Evolutionary conservation across 1,140 invertebrate species (phyloP), one percentile per base, ranked within the genome.

Genomic region (Trichomalopsis sarcophagae): DNA sequence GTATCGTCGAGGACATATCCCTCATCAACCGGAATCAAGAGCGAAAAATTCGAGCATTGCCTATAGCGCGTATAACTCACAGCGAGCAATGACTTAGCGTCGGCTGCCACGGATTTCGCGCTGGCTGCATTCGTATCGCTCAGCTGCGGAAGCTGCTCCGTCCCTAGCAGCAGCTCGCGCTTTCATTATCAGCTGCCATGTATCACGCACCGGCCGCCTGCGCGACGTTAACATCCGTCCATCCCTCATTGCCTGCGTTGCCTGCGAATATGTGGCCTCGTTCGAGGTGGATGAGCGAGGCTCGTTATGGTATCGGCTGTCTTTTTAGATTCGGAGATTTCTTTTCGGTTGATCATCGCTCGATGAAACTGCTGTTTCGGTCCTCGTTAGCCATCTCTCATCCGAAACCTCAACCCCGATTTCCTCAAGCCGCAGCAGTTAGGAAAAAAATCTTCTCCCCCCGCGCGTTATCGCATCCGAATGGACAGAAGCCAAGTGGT

Each of bases 101-200:
- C 55, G 5, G 55, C 55, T 40, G 74, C 10, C 44, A 55, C 2
- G 30, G 10, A 82, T 82, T 82, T 82, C 73, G 14, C 33, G n/a
- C 50, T 7, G 44, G 13, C 44, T 30, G 30, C 68, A 33, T n/a
- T 62, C 68, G 68, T 71, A 71, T 33, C 23, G 68, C 68, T 30
- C 68, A 71, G 23, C 21, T 50, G 50, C 36, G 75, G 23, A 68
- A 84, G 21, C 74, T 30, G 62, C 50, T 47, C 62, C 82, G 2
- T 62, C 0, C 82, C 66, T n/a, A 30, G 36, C 36, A 84, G n/a
- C 74, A 40, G 33, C 36, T 75, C 88, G 87, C 89, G 91, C 91
- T 93, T 92, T 92, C 92, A 93, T 93, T 93, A 93, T 93, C 92
- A 92, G 89, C 86, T 87, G 84, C 88, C 89, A 92, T 93, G 92